These are phyloP conservation scores for Cariama cristata DNA, from an alignment of 2,113 vertebrate species.

Conservation along the genomic window DNA sequence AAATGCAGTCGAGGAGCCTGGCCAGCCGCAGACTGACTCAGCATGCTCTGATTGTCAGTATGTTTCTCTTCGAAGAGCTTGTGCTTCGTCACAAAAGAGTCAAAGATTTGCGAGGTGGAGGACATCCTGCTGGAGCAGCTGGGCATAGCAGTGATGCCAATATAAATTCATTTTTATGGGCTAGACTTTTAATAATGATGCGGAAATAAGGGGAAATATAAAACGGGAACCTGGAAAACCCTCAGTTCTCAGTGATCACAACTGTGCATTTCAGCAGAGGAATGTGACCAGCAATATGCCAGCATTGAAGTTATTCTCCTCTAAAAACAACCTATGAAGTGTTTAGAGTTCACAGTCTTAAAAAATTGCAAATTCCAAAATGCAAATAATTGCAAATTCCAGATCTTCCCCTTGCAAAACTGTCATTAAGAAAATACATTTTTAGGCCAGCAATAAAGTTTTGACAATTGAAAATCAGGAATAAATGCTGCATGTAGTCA, in stretches of 20 bases:
- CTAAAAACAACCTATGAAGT: not conserved
- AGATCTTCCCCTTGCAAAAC: not conserved
- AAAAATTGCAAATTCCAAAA: not conserved
- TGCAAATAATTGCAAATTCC: not conserved
- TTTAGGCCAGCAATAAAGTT: not conserved
- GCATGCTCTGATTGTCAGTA: not conserved
- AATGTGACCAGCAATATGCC: not conserved
- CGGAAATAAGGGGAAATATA: not conserved
- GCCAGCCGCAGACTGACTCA: accelerated
- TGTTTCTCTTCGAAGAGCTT: not conserved
- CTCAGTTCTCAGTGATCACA: not conserved
- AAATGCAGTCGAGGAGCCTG: not conserved
- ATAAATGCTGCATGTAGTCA: not conserved
- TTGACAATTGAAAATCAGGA: not conserved
- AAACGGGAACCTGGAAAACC: not conserved
- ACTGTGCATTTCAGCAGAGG: not conserved
- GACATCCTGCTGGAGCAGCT: not conserved
- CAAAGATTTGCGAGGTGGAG: not conserved
- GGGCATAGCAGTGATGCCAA: not conserved
- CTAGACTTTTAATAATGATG: not conserved
- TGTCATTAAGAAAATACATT: not conserved
- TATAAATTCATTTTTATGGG: not conserved
- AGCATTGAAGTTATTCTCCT: not conserved
- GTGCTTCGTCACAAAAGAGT: not conserved
- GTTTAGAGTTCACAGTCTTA: not conserved